Conservation (phyloP, 1,140 invertebrate species). For the Pararge aegeria region DNA sequence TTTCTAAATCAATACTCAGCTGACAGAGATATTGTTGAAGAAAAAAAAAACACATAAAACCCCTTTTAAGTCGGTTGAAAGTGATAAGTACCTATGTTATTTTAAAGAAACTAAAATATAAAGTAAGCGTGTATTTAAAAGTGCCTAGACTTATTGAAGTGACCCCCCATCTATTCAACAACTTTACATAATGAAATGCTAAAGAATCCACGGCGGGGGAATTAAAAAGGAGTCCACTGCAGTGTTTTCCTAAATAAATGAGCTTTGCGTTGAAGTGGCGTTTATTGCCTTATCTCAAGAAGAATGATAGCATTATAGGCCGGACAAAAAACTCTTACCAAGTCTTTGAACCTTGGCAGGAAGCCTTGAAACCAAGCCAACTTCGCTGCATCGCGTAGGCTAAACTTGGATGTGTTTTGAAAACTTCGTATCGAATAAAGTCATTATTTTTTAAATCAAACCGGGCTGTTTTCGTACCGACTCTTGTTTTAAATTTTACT, state of each 20-base stretch:
- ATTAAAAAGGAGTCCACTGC: slow-evolving; percentile 61
- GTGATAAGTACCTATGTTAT: too few species aligned
- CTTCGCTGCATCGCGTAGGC: slow-evolving; percentile 54
- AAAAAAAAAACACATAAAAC: too few species aligned
- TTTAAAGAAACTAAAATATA: not conserved
- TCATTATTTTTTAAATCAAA: slow-evolving; percentile 28
- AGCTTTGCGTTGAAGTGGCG: slow-evolving; percentile 66
- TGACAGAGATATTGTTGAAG: too few species aligned
- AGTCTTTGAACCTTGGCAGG: slow-evolving; percentile 74
- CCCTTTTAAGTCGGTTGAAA: too few species aligned
- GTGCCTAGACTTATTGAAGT: slow-evolving; percentile 37
- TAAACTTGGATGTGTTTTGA: slow-evolving; percentile 53
- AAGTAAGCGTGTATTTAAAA: slow-evolving; percentile 25
- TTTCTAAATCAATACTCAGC: too few species aligned
- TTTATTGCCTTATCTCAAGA: slow-evolving; percentile 72
- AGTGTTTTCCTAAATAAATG: slow-evolving; percentile 66
- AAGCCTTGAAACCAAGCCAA: slow-evolving; percentile 64
- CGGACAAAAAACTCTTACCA: slow-evolving; percentile 59
- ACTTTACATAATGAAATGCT: slow-evolving; percentile 55
- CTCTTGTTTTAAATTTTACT: slow-evolving; percentile 22
- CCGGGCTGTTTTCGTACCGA: slow-evolving; percentile 25
- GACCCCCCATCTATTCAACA: slow-evolving; percentile 24
- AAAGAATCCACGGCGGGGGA: slow-evolving; percentile 40
- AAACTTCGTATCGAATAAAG: slow-evolving; percentile 38
- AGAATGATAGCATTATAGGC: slow-evolving; percentile 70